phyloP scores from a whole-genome alignment of 2,797 vertebrate genomes.

The Epinephelus awoara region DNA sequence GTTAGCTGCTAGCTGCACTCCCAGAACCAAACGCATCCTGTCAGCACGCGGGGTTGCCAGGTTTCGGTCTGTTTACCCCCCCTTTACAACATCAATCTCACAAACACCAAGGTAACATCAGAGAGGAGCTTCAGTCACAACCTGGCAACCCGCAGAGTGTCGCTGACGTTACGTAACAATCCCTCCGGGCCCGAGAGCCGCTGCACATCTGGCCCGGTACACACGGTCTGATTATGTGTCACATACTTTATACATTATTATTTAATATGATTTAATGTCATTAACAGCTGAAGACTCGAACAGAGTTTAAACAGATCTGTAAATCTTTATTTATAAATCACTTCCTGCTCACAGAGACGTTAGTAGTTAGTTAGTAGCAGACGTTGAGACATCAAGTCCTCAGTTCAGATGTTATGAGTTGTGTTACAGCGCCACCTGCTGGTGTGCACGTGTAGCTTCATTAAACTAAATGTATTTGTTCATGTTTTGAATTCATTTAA shows the following conservation, averaged over 20 bases:
- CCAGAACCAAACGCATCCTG: neutral
- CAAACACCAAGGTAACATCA: rapidly evolving
- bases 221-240: too few relatives aligned
- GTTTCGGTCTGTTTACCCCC: neutral
- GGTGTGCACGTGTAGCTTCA: neutral
- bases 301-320: too few relatives aligned
- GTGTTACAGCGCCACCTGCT: conserved; percentile 13
- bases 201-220: too few relatives aligned
- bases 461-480: too few relatives aligned
- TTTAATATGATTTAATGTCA: too few relatives aligned
- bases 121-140: neutral
- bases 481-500: too few relatives aligned
- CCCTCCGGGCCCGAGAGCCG: neutral
- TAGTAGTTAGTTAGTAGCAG: too few relatives aligned
- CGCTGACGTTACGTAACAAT: conserved; percentile 24
- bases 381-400: too few relatives aligned
- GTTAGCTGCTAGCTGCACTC: conserved; percentile 28
- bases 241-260: too few relatives aligned
- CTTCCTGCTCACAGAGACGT: too few relatives aligned
- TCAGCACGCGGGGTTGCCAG: conserved; percentile 45
- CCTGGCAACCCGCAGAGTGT: conserved; percentile 27
- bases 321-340: too few relatives aligned
- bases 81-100: neutral
- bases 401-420: neutral
- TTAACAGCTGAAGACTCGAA: too few relatives aligned